Evolutionary conservation across 2,113 vertebrate genomes (phyloP).

Genomic region (Puntigrus tetrazona): DNA sequence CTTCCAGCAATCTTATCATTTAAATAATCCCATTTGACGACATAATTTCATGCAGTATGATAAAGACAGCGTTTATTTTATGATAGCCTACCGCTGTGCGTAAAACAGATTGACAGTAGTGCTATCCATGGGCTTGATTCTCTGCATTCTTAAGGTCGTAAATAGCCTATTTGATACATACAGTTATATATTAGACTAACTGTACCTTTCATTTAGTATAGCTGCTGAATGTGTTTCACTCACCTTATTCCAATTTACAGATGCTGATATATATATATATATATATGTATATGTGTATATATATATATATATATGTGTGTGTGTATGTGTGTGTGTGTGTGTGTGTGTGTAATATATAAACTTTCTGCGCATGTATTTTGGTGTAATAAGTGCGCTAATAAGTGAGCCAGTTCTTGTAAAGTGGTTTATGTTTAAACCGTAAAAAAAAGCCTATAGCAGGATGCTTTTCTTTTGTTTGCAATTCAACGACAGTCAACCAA

Average conservation of each 20-base stretch:
- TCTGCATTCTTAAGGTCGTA: background rate
- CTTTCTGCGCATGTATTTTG: background rate
- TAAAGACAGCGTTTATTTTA: background rate
- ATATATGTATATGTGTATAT: no score
- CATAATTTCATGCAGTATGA: background rate
- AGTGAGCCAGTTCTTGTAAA: background rate
- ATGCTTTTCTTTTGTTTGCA: slow-evolving; percentile 31
- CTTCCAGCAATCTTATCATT: background rate
- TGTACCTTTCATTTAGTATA: background rate
- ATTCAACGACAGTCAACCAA: slow-evolving; percentile 10
- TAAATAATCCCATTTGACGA: background rate
- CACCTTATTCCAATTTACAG: background rate
- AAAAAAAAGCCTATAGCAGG: slow-evolving; percentile 1
- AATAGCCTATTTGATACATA: background rate
- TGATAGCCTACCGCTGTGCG: no score
- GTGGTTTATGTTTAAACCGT: slow-evolving; percentile 10
- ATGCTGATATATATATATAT: no score
- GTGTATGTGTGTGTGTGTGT: no score
- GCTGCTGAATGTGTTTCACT: background rate
- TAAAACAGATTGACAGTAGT: no score
- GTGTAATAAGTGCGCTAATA: background rate
- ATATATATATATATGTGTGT: no score
- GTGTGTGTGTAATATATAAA: no score
- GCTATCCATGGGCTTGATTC: background rate
- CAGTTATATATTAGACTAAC: background rate